Percentiles rank a stretch among this genome's conserved stretches.
Conservation (phyloP, 2,888 invertebrate genomes). For the Philhelius pedissequus region DNA sequence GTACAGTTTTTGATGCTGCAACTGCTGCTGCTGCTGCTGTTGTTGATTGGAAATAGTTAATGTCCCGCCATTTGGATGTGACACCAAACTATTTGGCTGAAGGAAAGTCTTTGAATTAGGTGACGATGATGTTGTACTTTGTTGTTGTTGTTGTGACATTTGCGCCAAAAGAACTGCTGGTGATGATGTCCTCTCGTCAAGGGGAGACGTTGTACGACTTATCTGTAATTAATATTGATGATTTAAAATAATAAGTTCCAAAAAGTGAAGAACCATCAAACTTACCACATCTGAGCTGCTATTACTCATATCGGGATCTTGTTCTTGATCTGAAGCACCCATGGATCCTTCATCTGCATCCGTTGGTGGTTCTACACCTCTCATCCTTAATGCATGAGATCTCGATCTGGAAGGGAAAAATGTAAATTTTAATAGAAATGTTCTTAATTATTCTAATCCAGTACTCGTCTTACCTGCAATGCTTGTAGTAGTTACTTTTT, state of each 20-base stretch:
- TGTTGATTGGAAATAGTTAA: conserved; percentile 71
- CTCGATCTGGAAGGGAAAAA: conserved; percentile 81
- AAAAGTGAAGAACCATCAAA: background rate
- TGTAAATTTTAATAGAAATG: background rate
- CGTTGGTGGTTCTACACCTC: conserved; percentile 81
- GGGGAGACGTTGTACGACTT: conserved; percentile 77
- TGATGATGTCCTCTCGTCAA: conserved; percentile 74
- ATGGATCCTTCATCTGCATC: conserved; percentile 82
- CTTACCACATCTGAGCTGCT: conserved; percentile 78
- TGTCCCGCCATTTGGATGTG: conserved; percentile 74
- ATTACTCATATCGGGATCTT: conserved; percentile 79
- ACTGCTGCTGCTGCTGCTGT: conserved; percentile 55
- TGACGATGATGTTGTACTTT: conserved; percentile 71
- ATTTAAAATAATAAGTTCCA: background rate
- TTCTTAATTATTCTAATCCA: background rate
- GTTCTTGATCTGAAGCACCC: conserved; percentile 83
- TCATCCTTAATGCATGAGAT: conserved; percentile 84
- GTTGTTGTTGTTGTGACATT: conserved; percentile 16
- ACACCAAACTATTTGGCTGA: conserved; percentile 71
- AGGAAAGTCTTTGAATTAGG: conserved; percentile 73
- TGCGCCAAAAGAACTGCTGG: conserved; percentile 58
- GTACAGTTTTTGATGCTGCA: conserved; percentile 50
- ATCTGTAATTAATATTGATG: conserved; percentile 70
- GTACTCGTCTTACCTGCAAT: conserved; percentile 81
- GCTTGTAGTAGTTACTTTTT: conserved; percentile 95